These are phyloP conservation scores for Polyploca ridens DNA, from an alignment of 2,888 invertebrate genomes.

Conservation along the genomic window DNA sequence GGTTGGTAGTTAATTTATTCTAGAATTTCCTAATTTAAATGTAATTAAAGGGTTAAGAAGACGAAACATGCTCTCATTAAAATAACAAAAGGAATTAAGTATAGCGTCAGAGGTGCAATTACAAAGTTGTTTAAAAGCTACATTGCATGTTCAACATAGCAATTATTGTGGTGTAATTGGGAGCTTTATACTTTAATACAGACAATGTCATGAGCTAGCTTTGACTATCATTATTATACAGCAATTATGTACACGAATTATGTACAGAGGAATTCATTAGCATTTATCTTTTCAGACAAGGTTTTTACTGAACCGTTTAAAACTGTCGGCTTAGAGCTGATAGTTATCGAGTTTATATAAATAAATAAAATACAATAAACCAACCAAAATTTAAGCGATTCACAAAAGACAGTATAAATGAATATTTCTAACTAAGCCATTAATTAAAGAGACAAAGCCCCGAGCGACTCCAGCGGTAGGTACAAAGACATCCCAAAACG, in stretches of 20 bases:
- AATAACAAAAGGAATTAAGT: neutral
- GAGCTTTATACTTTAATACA: neutral
- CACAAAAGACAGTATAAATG: conserved; percentile 2
- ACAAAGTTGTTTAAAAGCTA: conserved; percentile 3
- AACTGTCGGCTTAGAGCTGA: too few relatives aligned
- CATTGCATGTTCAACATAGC: neutral
- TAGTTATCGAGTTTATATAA: neutral
- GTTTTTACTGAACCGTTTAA: too few relatives aligned
- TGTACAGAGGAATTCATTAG: too few relatives aligned
- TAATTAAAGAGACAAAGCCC: conserved; percentile 2
- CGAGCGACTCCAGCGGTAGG: neutral
- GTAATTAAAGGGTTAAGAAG: too few relatives aligned
- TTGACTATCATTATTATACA: neutral
- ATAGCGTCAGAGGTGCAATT: neutral
- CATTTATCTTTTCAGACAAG: too few relatives aligned
- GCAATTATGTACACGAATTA: too few relatives aligned
- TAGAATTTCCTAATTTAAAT: too few relatives aligned
- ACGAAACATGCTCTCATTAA: neutral
- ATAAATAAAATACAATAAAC: neutral
- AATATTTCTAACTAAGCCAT: neutral
- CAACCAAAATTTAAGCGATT: neutral
- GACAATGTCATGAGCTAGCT: neutral
- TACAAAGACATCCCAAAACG: neutral
- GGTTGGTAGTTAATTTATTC: too few relatives aligned
- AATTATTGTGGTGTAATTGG: neutral